A percentile compares a stretch with the other conserved stretches of the same genome.
These are phyloP conservation scores for Sminthopsis crassicaudata DNA, from an alignment of 2,113 vertebrate genomes.

Conservation along the genomic window DNA sequence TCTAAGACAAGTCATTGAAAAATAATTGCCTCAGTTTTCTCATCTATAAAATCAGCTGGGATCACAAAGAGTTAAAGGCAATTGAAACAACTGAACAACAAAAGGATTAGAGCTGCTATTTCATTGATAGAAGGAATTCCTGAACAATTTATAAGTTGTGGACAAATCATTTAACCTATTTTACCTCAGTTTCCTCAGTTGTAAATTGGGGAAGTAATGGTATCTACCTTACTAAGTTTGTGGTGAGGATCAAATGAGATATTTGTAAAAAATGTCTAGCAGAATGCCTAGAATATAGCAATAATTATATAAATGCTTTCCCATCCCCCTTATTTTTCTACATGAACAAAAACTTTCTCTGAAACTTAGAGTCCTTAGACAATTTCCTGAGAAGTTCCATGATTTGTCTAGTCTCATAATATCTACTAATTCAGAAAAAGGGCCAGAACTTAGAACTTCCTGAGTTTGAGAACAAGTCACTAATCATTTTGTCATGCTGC, in stretches of 20 bases:
- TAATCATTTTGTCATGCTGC: neutral
- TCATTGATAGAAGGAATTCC: neutral
- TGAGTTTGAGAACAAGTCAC: neutral
- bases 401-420: neutral
- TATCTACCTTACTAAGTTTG: neutral
- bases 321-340: neutral
- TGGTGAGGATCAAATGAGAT: neutral
- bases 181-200: neutral
- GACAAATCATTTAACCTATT: neutral
- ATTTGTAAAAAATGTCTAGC: neutral
- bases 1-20: neutral
- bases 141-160: neutral
- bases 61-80: neutral
- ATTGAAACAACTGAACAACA: neutral
- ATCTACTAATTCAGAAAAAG: neutral
- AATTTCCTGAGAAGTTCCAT: neutral
- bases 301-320: neutral
- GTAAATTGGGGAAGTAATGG: neutral
- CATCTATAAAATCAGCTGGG: neutral
- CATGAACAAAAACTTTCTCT: neutral
- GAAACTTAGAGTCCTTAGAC: neutral
- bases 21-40: neutral
- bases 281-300: neutral
- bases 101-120: neutral
- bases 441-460: neutral